These are phyloP conservation scores for Troides helena DNA, from an alignment of 2,888 invertebrate species.

Conservation along the genomic window DNA sequence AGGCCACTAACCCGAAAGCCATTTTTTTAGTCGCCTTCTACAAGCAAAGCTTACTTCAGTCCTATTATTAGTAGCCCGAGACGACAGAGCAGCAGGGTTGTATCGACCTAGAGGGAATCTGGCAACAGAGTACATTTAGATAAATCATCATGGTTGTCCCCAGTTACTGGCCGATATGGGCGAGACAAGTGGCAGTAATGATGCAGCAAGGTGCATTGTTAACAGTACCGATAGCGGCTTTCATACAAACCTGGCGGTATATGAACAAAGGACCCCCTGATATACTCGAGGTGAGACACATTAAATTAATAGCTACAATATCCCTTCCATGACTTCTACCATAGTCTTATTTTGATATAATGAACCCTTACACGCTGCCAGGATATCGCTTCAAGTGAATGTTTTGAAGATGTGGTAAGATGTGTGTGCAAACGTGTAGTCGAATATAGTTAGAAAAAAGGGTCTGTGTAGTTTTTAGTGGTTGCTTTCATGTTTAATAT, in stretches of 20 bases:
- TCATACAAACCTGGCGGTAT: constrained; percentile 86
- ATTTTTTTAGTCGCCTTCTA: too few species aligned
- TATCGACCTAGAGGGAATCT: not conserved
- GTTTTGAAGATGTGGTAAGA: constrained; percentile 70
- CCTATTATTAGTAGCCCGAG: too few species aligned
- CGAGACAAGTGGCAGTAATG: constrained; percentile 86
- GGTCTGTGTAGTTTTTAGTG: not conserved
- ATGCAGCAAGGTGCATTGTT: constrained; percentile 88
- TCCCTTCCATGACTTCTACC: not conserved
- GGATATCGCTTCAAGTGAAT: constrained; percentile 60
- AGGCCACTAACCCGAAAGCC: too few species aligned
- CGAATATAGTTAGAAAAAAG: not conserved
- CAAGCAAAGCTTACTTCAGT: too few species aligned
- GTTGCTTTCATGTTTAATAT: not conserved
- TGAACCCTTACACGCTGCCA: constrained; percentile 52
- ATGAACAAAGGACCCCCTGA: constrained; percentile 91
- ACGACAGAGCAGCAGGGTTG: not conserved
- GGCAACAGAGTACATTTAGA: not conserved
- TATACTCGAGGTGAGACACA: constrained; percentile 86
- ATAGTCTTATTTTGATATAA: constrained; percentile 8
- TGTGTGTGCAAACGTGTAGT: constrained; percentile 3
- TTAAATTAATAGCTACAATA: constrained; percentile 3
- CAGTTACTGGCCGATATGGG: constrained; percentile 91
- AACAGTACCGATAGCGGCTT: constrained; percentile 85
- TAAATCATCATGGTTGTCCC: not conserved